Conservation (phyloP, 35 echinoderm and acorn worm genomes). For the Heliocidaris erythrogramma region DNA sequence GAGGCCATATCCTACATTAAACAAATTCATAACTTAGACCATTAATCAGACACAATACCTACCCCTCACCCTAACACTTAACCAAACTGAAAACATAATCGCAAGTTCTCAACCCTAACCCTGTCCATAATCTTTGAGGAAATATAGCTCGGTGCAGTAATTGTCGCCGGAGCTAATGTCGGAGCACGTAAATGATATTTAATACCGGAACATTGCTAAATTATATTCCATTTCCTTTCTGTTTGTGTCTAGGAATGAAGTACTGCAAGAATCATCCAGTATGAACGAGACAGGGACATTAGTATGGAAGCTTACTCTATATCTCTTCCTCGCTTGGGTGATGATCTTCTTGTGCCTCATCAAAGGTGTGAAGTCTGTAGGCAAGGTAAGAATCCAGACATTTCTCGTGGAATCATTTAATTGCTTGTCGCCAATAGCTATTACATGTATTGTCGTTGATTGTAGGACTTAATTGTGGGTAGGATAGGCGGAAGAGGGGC, state of each 20-base stretch:
- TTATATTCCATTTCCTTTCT: not conserved
- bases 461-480: not conserved
- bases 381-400: constrained; percentile 63
- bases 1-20: no score
- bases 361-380: constrained; percentile 80
- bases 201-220: no score
- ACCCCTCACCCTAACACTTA: no score
- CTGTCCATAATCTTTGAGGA: no score
- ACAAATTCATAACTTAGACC: no score
- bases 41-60: no score
- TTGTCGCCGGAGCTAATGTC: no score
- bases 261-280: constrained; percentile 66
- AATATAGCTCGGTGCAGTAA: no score
- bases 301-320: constrained; percentile 58
- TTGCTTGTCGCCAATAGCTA: not conserved
- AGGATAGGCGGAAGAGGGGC: not conserved
- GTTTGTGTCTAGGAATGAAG: constrained; percentile 46
- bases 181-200: no score
- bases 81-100: no score
- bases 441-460: not conserved
- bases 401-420: not conserved
- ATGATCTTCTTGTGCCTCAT: constrained; percentile 78
- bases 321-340: constrained; percentile 59
- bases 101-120: no score
- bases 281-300: constrained; percentile 74